These are phyloP conservation scores for Muscicapa striata DNA, from an alignment of 2,797 vertebrate genomes.

Conservation along the genomic window DNA sequence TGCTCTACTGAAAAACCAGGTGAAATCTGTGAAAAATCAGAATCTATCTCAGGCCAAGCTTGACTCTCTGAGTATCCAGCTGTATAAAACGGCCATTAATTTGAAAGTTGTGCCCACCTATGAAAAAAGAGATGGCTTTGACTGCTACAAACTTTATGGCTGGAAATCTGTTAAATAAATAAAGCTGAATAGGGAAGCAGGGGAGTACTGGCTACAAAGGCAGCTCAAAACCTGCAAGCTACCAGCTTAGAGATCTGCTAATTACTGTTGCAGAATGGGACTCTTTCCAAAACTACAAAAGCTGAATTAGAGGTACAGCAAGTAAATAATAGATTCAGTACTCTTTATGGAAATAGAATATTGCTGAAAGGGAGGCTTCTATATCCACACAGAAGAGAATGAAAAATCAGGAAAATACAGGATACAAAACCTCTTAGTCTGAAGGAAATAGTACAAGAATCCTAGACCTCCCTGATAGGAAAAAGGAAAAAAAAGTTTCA, in stretches of 20 bases:
- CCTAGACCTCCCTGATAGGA: neutral
- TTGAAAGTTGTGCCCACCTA: neutral
- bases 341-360: neutral
- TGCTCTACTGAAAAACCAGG: neutral
- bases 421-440: neutral
- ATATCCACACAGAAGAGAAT: neutral
- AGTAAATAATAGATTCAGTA: neutral
- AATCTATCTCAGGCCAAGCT: neutral
- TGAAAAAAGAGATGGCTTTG: neutral
- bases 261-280: neutral
- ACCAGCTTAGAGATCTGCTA: neutral
- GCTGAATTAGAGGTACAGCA: neutral
- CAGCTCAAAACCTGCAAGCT: neutral
- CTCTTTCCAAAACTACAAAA: neutral
- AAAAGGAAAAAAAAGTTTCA: neutral
- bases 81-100: neutral
- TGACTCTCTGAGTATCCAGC: neutral
- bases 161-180: neutral
- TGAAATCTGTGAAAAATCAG: neutral
- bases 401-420: neutral
- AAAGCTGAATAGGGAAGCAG: neutral
- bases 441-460: neutral
- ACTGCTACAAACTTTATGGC: neutral
- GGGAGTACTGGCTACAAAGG: neutral
- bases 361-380: neutral